phyloP scores from a whole-genome alignment of 2,888 invertebrate genomes.

The Andrena minutula region DNA sequence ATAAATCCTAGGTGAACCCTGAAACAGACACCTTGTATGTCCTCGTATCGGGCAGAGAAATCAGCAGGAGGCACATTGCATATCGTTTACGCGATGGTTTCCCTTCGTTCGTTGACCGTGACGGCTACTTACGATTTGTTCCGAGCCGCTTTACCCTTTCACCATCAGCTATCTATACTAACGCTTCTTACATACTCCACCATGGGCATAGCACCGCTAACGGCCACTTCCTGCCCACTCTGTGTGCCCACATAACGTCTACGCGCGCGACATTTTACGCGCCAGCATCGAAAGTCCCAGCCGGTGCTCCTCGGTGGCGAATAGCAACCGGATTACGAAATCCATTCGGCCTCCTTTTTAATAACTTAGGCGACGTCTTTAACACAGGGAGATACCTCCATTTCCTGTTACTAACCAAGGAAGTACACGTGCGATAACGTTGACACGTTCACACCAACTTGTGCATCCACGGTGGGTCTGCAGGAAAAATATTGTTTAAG shows the following conservation, averaged over 20 bases:
- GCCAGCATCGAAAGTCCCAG: constrained; percentile 19
- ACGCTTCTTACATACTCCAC: constrained; percentile 35
- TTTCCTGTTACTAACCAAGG: constrained; percentile 26
- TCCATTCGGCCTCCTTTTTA: constrained; percentile 39
- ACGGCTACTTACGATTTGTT: constrained; percentile 55
- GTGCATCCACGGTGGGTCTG: not conserved
- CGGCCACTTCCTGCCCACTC: constrained; percentile 39
- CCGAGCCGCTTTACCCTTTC: constrained; percentile 61
- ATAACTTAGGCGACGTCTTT: not conserved
- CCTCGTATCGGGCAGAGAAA: constrained; percentile 27
- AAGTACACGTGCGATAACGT: not conserved
- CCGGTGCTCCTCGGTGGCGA: constrained; percentile 21
- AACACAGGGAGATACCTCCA: constrained; percentile 5
- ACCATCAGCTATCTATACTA: constrained; percentile 55
- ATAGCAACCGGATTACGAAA: constrained; percentile 38
- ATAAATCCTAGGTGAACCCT: constrained; percentile 15
- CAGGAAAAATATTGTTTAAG: not conserved
- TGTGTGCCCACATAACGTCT: constrained; percentile 28
- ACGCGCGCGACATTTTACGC: constrained; percentile 32
- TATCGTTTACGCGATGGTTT: constrained; percentile 49
- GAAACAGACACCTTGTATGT: constrained; percentile 18
- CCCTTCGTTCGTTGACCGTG: constrained; percentile 54
- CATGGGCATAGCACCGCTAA: constrained; percentile 46
- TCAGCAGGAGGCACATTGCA: constrained; percentile 38
- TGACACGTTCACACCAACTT: constrained; percentile 7